These are phyloP conservation scores for Dromiciops gliroides DNA, from an alignment of 2,113 vertebrate genomes.

Conservation along the genomic window DNA sequence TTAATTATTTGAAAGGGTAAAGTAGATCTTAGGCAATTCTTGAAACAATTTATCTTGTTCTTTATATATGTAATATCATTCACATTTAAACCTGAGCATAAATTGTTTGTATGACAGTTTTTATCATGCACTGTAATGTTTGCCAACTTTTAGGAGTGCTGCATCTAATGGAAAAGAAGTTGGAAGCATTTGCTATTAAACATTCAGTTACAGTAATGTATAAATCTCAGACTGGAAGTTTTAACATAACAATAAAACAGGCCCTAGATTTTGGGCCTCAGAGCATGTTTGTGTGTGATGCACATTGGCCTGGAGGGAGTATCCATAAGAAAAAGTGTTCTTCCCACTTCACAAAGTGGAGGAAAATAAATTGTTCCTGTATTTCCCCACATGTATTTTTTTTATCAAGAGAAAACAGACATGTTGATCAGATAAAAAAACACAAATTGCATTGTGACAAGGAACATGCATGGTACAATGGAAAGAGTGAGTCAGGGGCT, in stretches of 20 bases:
- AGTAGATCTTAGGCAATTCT: background rate
- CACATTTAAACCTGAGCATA: slow-evolving; percentile 26
- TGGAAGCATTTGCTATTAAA: slow-evolving; percentile 43
- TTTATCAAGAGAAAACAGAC: background rate
- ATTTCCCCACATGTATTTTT: background rate
- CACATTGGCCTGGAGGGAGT: slow-evolving; percentile 11
- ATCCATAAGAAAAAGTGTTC: background rate
- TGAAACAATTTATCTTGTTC: slow-evolving; percentile 19
- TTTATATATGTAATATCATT: slow-evolving; percentile 43
- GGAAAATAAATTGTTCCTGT: background rate
- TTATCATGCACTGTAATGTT: slow-evolving; percentile 5
- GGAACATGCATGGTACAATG: background rate
- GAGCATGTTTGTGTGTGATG: background rate
- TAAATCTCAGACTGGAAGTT: slow-evolving; percentile 41
- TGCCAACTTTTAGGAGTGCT: slow-evolving; percentile 52
- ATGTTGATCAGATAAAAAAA: background rate
- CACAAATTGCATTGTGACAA: background rate
- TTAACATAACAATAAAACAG: slow-evolving; percentile 49
- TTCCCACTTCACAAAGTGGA: background rate
- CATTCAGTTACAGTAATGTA: slow-evolving; percentile 41
- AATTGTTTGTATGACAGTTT: slow-evolving; percentile 14
- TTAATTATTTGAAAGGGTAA: slow-evolving; percentile 25
- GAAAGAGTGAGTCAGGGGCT: background rate
- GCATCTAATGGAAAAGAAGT: slow-evolving; percentile 45
- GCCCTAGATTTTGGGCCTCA: slow-evolving; percentile 35